Conservation (phyloP, 2,113 vertebrate genomes). For the Notarius quadriscutis region DNA sequence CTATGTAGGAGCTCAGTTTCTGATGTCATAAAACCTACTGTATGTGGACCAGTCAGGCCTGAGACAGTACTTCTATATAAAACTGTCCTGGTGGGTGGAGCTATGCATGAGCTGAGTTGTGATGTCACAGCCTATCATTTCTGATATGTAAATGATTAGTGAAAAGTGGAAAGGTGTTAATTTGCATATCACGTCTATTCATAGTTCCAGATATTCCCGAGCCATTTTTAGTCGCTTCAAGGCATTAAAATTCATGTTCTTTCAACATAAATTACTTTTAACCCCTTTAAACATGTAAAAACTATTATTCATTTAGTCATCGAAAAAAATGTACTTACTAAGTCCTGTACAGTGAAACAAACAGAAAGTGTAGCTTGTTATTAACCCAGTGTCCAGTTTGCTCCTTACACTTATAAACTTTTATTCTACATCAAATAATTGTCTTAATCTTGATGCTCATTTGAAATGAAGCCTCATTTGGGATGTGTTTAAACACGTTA, state of each 20-base stretch:
- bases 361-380: neutral
- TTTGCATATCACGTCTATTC: neutral
- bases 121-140: neutral
- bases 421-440: neutral
- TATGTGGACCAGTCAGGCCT: neutral
- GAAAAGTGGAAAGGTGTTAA: neutral
- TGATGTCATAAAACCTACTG: neutral
- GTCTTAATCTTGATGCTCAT: neutral
- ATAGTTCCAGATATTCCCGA: neutral
- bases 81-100: neutral
- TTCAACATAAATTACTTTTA: neutral
- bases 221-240: neutral
- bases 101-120: neutral
- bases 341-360: neutral
- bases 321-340: neutral
- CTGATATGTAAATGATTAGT: neutral
- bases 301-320: neutral
- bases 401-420: neutral
- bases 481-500: conserved; percentile 5
- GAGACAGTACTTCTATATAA: neutral
- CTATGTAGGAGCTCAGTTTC: neutral
- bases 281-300: neutral
- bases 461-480: neutral
- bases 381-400: too few relatives aligned
- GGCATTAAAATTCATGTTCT: neutral